phyloP scores from a whole-genome alignment of 2,113 vertebrate genomes.

The Sula dactylatra region DNA sequence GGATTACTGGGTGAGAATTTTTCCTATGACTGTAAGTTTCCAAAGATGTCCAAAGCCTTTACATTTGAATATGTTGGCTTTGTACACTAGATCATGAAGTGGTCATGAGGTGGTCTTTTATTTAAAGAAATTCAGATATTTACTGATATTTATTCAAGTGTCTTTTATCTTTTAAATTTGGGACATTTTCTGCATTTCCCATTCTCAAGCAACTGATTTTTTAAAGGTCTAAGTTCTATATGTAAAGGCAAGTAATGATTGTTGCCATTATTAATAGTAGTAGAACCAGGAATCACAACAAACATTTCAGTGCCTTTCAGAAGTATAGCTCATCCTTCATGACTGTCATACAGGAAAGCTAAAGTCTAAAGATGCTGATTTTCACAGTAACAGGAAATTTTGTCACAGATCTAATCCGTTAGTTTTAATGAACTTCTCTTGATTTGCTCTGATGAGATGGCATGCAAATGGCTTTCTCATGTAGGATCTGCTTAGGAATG shows the following conservation, averaged over 20 bases:
- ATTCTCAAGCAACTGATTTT: neutral
- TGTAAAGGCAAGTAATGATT: neutral
- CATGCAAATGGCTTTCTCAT: neutral
- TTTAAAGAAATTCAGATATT: neutral
- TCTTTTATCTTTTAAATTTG: neutral
- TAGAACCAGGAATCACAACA: neutral
- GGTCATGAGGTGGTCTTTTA: rapidly evolving
- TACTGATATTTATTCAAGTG: neutral
- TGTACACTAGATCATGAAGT: neutral
- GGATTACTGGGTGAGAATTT: neutral
- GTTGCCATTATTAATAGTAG: neutral
- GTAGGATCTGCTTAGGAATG: neutral
- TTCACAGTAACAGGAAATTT: neutral
- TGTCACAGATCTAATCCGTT: neutral
- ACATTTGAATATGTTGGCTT: neutral
- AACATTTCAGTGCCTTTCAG: neutral
- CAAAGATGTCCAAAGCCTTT: neutral
- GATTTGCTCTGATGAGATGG: neutral
- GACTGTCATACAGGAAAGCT: neutral
- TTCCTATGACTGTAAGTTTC: neutral
- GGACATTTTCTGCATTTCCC: neutral
- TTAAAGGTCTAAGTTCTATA: neutral
- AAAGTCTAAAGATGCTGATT: neutral
- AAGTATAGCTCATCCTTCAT: neutral
- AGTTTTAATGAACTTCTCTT: neutral